A percentile compares a stretch with the other conserved stretches of the same genome.
phyloP scores from a whole-genome alignment of 2,113 vertebrate species.

The Zosterops japonicus region DNA sequence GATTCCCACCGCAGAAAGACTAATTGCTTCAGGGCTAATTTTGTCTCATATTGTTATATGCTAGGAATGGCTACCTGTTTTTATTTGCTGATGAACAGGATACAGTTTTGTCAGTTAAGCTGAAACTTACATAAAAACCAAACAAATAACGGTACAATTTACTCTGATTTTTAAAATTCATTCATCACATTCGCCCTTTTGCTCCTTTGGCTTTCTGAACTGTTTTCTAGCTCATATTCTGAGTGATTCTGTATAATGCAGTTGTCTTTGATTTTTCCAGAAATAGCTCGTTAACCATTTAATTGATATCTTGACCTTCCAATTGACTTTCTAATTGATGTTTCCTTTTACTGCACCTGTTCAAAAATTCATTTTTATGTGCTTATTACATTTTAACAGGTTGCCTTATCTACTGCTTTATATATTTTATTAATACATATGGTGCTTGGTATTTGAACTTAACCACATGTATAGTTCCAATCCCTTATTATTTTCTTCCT shows the following conservation, averaged over 20 bases:
- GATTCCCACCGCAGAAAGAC: not conserved
- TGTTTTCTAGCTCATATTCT: not conserved
- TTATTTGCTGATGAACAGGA: not conserved
- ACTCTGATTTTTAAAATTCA: not conserved
- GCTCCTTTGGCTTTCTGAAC: not conserved
- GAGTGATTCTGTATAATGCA: not conserved
- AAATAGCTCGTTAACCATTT: slow-evolving; percentile 48
- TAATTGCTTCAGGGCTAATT: not conserved
- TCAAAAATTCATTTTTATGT: slow-evolving; percentile 23
- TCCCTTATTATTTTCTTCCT: not conserved
- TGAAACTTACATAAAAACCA: not conserved
- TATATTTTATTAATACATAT: slow-evolving; percentile 12
- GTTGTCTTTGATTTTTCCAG: slow-evolving; percentile 19
- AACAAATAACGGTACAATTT: not conserved
- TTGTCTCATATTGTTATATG: not conserved
- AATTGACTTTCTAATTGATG: slow-evolving; percentile 38
- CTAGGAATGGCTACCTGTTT: not conserved
- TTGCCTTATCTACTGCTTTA: not conserved
- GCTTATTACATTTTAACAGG: not conserved
- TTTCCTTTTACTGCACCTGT: not conserved
- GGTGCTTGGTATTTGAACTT: slow-evolving; percentile 16
- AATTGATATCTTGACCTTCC: slow-evolving; percentile 38
- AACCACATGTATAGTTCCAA: not conserved
- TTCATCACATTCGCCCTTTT: not conserved
- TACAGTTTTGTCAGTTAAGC: not conserved